Conservation (phyloP, 2,113 vertebrate genomes). For the Ifrita kowaldi region DNA sequence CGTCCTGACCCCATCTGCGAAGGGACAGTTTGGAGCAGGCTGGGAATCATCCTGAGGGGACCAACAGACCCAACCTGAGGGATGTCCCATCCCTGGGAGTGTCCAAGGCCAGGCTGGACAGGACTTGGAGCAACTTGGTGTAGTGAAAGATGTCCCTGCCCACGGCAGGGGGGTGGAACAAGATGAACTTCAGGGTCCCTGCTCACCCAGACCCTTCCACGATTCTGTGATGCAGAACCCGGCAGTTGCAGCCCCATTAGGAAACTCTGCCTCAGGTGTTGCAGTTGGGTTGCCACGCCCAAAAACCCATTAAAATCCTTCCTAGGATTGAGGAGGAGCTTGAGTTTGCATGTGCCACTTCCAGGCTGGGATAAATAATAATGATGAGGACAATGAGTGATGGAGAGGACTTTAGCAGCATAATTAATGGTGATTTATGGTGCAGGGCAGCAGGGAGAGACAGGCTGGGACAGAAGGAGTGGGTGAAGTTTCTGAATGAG, state of each 20-base stretch:
- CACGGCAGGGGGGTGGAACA: background rate
- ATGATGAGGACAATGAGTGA: conserved; percentile 35
- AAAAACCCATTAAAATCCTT: background rate
- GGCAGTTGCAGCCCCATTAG: rapidly evolving
- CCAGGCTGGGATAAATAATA: conserved; percentile 28
- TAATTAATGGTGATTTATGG: conserved; percentile 43
- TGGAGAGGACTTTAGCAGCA: conserved; percentile 6
- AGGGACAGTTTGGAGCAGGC: background rate
- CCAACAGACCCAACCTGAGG: background rate
- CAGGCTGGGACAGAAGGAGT: background rate
- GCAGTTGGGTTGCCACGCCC: background rate
- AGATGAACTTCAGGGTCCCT: background rate
- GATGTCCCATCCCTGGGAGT: background rate
- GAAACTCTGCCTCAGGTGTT: background rate
- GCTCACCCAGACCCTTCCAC: background rate
- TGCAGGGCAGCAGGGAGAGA: background rate
- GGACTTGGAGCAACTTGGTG: background rate
- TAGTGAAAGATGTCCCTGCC: background rate
- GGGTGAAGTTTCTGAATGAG: conserved; percentile 22
- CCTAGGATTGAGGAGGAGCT: background rate
- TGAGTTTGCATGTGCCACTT: background rate
- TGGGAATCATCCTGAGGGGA: background rate
- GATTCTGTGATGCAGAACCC: background rate
- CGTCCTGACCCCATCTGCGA: rapidly evolving
- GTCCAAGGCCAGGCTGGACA: background rate